Conservation (phyloP, 2,113 vertebrate genomes). For the Dendropsophus ebraccatus region DNA sequence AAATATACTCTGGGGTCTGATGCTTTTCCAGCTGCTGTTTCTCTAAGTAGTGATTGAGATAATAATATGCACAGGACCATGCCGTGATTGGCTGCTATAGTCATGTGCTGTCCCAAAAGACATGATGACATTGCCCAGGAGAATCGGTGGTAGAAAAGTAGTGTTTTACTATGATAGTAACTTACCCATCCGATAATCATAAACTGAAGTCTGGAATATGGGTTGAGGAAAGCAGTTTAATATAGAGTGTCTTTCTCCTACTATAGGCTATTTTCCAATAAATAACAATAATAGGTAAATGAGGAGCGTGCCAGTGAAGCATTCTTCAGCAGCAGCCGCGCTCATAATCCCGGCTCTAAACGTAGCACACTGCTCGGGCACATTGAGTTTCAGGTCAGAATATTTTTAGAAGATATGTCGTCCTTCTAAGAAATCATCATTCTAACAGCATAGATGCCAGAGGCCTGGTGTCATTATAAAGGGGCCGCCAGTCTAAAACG, state of each 20-base stretch:
- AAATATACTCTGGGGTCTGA: neutral
- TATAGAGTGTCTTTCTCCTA: neutral
- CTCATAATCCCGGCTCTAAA: conserved; percentile 2
- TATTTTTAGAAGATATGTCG: conserved; percentile 29
- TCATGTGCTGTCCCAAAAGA: too few relatives aligned
- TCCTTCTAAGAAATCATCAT: conserved; percentile 42
- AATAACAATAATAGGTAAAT: neutral
- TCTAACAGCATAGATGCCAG: neutral
- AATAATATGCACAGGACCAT: too few relatives aligned
- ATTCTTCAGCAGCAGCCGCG: conserved; percentile 2
- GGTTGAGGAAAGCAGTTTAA: too few relatives aligned
- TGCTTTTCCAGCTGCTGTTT: neutral
- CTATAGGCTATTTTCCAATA: neutral
- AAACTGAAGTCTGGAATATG: too few relatives aligned
- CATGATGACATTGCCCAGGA: too few relatives aligned
- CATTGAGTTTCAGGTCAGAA: conserved; percentile 34
- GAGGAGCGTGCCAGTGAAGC: too few relatives aligned
- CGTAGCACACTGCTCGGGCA: neutral
- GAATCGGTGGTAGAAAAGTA: too few relatives aligned
- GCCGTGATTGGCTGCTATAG: too few relatives aligned
- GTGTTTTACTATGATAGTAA: too few relatives aligned
- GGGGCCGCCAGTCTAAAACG: neutral
- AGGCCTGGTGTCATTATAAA: conserved; percentile 8
- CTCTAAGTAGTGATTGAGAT: neutral
- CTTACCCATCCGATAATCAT: neutral